phyloP scores from a whole-genome alignment of 2,797 vertebrate genomes.

The Chlorospingus semifuscus region DNA sequence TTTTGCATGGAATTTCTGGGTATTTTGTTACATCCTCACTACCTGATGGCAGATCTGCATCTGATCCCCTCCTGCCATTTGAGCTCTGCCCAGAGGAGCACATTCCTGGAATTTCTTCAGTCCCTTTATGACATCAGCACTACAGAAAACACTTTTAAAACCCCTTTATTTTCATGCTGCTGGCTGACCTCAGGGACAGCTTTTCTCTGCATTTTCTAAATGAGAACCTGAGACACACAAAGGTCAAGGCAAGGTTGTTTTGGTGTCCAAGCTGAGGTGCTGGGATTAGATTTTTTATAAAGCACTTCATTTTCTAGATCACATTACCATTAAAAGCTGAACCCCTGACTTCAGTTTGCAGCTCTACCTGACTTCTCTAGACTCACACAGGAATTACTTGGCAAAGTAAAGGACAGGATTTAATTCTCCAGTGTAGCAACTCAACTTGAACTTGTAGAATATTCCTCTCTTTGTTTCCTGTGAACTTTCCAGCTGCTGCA shows the following conservation, averaged over 20 bases:
- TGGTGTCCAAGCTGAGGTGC: neutral
- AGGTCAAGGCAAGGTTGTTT: neutral
- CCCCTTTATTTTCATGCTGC: neutral
- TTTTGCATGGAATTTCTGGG: neutral
- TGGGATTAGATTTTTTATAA: neutral
- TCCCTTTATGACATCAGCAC: neutral
- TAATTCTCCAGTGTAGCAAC: neutral
- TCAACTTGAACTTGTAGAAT: neutral
- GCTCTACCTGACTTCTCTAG: neutral
- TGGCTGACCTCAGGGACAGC: neutral
- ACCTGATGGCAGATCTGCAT: neutral
- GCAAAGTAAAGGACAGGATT: neutral
- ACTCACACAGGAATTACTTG: neutral
- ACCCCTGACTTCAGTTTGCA: slow-evolving; percentile 14
- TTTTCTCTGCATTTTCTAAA: neutral
- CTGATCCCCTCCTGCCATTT: neutral
- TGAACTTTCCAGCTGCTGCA: neutral
- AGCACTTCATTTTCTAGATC: slow-evolving; percentile 20
- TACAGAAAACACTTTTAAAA: neutral
- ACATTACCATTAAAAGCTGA: neutral
- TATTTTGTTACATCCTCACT: neutral
- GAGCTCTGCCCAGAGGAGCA: neutral
- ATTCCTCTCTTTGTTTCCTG: neutral
- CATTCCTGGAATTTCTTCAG: neutral
- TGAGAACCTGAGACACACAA: neutral